These are phyloP conservation scores for Labroides dimidiatus DNA, from an alignment of 2,797 vertebrate species.

Conservation along the genomic window DNA sequence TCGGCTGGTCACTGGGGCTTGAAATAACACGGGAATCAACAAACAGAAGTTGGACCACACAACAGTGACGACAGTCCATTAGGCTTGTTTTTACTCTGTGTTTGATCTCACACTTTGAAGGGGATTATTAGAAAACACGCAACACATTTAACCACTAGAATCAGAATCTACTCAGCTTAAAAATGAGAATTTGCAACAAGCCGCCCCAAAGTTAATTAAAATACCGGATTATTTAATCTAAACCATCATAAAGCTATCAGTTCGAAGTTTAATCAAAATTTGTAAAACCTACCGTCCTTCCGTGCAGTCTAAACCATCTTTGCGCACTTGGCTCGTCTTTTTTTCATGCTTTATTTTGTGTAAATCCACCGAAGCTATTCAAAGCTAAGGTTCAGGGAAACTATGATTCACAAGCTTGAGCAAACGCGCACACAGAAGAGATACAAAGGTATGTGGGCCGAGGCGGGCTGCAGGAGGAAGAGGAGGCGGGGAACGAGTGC, in stretches of 20 bases:
- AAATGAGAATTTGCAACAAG: not conserved
- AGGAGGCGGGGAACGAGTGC: constrained; percentile 28
- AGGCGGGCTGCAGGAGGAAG: constrained; percentile 32
- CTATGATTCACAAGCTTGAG: constrained; percentile 68
- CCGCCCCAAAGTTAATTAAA: not conserved
- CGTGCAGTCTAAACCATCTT: not conserved
- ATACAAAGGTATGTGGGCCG: constrained; percentile 54
- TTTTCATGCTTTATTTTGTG: constrained; percentile 38
- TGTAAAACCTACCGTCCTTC: not conserved
- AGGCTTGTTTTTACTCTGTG: constrained; percentile 17
- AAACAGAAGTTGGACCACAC: constrained; percentile 71
- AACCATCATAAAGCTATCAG: not conserved
- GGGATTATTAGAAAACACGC: constrained; percentile 13
- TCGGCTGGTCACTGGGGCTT: constrained; percentile 74
- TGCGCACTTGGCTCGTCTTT: not conserved
- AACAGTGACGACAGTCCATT: constrained; percentile 64
- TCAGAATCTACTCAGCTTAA: not conserved
- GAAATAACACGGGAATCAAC: constrained; percentile 85
- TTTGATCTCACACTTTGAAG: constrained; percentile 31
- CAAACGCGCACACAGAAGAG: constrained; percentile 62
- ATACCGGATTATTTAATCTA: not conserved
- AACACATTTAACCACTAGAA: not conserved
- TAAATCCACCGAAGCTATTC: constrained; percentile 53
- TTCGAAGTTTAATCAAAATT: not conserved
- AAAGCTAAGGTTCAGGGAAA: constrained; percentile 52